Evolutionary conservation across 2,797 vertebrate genomes (phyloP).

Genomic region (Liparis tanakae): DNA sequence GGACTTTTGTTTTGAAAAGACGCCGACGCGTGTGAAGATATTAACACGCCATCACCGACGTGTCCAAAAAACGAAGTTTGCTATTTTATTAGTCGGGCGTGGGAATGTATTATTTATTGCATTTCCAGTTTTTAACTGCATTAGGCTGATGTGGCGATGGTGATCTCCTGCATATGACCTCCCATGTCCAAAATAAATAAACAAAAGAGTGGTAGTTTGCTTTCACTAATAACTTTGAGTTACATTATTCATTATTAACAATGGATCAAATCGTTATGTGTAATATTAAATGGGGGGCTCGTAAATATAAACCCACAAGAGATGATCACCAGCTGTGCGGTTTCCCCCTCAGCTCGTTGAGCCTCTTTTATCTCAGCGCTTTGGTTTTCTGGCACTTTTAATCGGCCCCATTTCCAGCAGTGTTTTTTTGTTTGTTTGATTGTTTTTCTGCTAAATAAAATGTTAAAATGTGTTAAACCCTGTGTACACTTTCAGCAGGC

Average conservation of each 20-base stretch:
- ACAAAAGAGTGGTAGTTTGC: neutral
- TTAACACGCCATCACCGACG: neutral
- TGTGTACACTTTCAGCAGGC: neutral
- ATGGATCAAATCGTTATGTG: neutral
- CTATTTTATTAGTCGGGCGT: no score
- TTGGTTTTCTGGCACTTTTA: neutral
- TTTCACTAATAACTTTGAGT: neutral
- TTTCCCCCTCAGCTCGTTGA: neutral
- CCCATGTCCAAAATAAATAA: neutral
- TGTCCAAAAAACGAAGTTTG: neutral
- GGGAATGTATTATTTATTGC: no score
- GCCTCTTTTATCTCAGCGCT: slow-evolving; percentile 3
- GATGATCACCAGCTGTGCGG: slow-evolving; percentile 10
- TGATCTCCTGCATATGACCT: neutral
- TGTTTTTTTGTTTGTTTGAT: neutral
- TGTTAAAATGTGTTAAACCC: neutral
- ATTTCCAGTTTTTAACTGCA: neutral
- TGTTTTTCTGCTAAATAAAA: neutral
- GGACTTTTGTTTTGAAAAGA: neutral
- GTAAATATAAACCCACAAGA: neutral
- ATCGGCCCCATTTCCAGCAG: neutral
- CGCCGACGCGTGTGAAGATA: neutral
- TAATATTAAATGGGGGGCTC: neutral
- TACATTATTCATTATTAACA: slow-evolving; percentile 5
- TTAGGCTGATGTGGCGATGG: neutral